Percentiles rank a stretch among this genome's conserved stretches.
Evolutionary conservation across 2,113 vertebrate species (phyloP).

Genomic region (Ia io): DNA sequence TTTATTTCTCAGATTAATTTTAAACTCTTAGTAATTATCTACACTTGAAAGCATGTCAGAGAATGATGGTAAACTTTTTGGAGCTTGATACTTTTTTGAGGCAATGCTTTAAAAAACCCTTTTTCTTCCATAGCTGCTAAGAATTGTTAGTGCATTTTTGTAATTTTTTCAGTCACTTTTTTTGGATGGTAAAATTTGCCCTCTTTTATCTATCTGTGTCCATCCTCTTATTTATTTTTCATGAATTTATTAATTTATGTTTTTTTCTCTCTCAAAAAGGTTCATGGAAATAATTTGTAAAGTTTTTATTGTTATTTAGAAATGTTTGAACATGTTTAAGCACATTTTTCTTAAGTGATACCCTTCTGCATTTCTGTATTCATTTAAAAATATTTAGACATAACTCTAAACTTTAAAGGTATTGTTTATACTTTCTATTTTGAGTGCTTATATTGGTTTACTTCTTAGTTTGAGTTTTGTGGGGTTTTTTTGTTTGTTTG

Average conservation of each 20-base stretch:
- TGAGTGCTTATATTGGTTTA: not conserved
- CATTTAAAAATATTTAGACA: not conserved
- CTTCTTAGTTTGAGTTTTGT: not conserved
- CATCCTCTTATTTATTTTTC: not conserved
- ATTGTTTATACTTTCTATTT: not conserved
- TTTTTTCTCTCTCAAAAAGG: not conserved
- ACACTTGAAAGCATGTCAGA: not conserved
- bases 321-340: not conserved
- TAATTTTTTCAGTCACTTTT: not conserved
- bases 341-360: not conserved
- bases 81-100: not conserved
- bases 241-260: not conserved
- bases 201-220: not conserved
- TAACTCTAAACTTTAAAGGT: not conserved
- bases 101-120: not conserved
- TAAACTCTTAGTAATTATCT: not conserved
- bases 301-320: not conserved
- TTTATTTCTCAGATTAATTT: not conserved
- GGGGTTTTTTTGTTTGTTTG: not conserved
- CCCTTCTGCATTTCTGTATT: not conserved
- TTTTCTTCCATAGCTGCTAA: conserved; percentile 12
- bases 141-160: not conserved
- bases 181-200: not conserved
- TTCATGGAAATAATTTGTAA: not conserved
- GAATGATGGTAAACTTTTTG: not conserved